Percentiles rank a stretch among this genome's conserved stretches.
These are phyloP conservation scores for Chelonus formosanus DNA, from an alignment of 2,888 invertebrate genomes.

Conservation along the genomic window DNA sequence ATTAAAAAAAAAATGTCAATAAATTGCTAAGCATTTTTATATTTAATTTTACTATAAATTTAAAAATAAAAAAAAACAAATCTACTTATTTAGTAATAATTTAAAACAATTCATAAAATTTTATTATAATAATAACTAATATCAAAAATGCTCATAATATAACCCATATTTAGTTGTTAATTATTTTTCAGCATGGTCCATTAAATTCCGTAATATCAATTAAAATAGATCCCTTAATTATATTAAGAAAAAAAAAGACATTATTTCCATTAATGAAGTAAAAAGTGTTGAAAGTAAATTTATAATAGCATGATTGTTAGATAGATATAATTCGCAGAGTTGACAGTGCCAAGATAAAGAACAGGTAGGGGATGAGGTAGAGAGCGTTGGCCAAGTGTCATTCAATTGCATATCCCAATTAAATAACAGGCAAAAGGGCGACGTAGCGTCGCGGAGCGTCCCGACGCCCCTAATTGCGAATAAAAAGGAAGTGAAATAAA, in stretches of 20 bases:
- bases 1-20: too few species aligned
- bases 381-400: constrained; percentile 55
- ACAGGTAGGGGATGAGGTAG: not conserved
- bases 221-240: too few species aligned
- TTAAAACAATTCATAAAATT: too few species aligned
- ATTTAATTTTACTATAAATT: too few species aligned
- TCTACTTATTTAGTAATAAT: too few species aligned
- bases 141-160: too few species aligned
- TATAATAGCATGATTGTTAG: constrained; percentile 8
- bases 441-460: constrained; percentile 61
- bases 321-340: not conserved
- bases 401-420: constrained; percentile 65
- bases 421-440: constrained; percentile 65
- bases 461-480: constrained; percentile 62
- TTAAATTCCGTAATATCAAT: too few species aligned
- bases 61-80: too few species aligned
- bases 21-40: too few species aligned
- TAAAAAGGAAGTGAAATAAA: constrained; percentile 55
- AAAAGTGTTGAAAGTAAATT: constrained; percentile 11
- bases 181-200: too few species aligned
- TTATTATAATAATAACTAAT: too few species aligned
- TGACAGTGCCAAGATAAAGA: constrained; percentile 8
- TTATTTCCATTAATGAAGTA: not conserved
- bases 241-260: not conserved
- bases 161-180: too few species aligned